These are phyloP conservation scores for Cryptus viduatorius DNA, from an alignment of 2,888 invertebrate genomes.

Conservation along the genomic window DNA sequence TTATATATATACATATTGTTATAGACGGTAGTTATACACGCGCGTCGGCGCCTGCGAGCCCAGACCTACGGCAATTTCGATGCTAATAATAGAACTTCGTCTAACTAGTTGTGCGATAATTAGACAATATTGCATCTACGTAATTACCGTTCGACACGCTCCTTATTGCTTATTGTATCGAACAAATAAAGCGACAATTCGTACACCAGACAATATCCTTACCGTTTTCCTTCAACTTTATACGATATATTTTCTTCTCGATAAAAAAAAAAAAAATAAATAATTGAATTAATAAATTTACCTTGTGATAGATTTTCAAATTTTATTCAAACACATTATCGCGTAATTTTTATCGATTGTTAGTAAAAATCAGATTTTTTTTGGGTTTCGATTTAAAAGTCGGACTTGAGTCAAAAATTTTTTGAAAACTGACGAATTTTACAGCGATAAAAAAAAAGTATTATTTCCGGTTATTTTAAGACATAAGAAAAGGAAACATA, in stretches of 20 bases:
- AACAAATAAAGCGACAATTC: neutral
- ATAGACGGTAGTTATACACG: neutral
- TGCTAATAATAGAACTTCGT: constrained; percentile 36
- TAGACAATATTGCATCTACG: constrained; percentile 37
- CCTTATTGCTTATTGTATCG: constrained; percentile 10
- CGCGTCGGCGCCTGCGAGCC: neutral
- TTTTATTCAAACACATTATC: too few relatives aligned
- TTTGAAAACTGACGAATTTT: too few relatives aligned
- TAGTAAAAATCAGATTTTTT: too few relatives aligned
- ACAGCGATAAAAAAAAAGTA: too few relatives aligned
- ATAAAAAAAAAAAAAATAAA: too few relatives aligned
- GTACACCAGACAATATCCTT: neutral
- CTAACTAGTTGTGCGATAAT: constrained; percentile 31
- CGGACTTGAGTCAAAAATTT: too few relatives aligned
- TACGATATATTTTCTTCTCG: neutral
- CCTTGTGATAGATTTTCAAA: too few relatives aligned
- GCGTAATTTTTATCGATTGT: too few relatives aligned
- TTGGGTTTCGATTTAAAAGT: too few relatives aligned
- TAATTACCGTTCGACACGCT: constrained; percentile 32
- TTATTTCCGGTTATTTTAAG: neutral
- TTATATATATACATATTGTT: too few relatives aligned
- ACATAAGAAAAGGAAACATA: neutral
- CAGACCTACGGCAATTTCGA: constrained; percentile 16
- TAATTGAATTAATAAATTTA: too few relatives aligned
- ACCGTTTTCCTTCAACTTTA: neutral